phyloP scores from a whole-genome alignment of 2,888 invertebrate genomes.

The Heliconius cydno region DNA sequence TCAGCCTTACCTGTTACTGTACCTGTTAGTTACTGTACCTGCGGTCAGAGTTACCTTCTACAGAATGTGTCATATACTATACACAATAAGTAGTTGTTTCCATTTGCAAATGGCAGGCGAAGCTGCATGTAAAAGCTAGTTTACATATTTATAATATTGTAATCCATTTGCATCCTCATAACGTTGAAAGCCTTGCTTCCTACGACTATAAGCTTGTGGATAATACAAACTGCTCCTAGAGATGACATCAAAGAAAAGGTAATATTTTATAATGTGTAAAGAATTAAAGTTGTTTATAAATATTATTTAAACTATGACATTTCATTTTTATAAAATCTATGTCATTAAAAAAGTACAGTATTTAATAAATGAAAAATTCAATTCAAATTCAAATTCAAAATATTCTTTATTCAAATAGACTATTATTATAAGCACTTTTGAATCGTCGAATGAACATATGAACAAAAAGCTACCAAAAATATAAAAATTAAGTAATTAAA shows the following conservation, averaged over 20 bases:
- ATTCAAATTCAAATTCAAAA: too few relatives aligned
- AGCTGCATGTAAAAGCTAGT: not conserved
- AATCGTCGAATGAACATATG: too few relatives aligned
- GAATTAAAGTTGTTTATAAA: not conserved
- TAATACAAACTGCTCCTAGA: not conserved
- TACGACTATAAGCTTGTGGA: not conserved
- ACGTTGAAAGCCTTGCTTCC: constrained; percentile 6
- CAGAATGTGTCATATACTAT: too few relatives aligned
- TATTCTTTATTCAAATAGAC: too few relatives aligned
- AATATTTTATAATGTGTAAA: not conserved
- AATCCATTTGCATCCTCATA: constrained; percentile 12
- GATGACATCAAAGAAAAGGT: not conserved
- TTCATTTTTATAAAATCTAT: not conserved
- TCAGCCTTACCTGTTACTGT: too few relatives aligned
- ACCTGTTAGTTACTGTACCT: too few relatives aligned
- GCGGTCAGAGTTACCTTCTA: too few relatives aligned
- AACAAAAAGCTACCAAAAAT: too few relatives aligned
- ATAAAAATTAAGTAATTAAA: too few relatives aligned
- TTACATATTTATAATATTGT: not conserved
- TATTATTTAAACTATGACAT: not conserved
- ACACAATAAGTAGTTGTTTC: not conserved
- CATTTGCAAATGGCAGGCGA: not conserved
- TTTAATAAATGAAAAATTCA: too few relatives aligned
- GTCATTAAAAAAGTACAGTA: too few relatives aligned
- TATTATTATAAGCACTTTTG: too few relatives aligned